Evolutionary conservation across 2,113 vertebrate genomes (phyloP).

Genomic region (Prochilodus magdalenae): DNA sequence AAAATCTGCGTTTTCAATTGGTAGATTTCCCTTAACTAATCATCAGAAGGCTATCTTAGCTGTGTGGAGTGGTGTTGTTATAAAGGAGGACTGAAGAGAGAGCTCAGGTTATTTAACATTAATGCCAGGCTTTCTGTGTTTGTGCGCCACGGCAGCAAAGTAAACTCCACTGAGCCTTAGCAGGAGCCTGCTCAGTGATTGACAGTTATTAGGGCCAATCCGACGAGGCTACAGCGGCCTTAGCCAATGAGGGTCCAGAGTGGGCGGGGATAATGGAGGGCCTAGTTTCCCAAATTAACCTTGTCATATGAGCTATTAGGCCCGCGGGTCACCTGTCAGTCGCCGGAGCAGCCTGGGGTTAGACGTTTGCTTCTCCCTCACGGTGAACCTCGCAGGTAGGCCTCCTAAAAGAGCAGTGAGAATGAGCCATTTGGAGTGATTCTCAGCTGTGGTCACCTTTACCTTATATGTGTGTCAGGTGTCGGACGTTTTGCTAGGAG

Average conservation of each 20-base stretch:
- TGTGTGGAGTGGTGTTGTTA: no score
- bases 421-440: neutral
- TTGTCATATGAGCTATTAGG: conserved; percentile 32
- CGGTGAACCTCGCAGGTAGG: neutral
- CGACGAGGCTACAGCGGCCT: neutral
- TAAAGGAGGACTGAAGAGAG: no score
- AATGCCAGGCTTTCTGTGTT: no score
- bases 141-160: no score
- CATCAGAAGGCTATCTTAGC: no score
- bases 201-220: conserved; percentile 27
- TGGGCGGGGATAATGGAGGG: neutral
- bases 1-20: no score
- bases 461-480: no score
- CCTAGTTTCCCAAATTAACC: conserved; percentile 49
- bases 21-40: no score
- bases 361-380: neutral
- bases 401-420: neutral
- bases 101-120: no score
- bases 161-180: neutral
- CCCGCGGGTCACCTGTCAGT: neutral
- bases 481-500: no score
- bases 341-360: neutral
- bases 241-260: conserved; percentile 1
- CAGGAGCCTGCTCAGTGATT: neutral
- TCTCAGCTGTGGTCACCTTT: neutral